Evolutionary conservation across 1,140 invertebrate species (phyloP).

Genomic region (Nebria ingens): DNA sequence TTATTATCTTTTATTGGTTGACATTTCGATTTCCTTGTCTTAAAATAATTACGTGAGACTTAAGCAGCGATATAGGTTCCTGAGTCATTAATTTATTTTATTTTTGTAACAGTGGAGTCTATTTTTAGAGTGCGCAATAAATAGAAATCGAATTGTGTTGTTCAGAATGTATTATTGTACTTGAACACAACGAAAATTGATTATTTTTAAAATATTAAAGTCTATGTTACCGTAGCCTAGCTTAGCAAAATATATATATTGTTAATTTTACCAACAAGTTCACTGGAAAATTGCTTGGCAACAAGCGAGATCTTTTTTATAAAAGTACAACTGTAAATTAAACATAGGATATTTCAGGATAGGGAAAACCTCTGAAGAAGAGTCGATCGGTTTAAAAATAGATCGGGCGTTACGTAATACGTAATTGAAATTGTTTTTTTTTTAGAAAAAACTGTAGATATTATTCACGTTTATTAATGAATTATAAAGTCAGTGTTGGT

Average conservation of each 20-base stretch:
- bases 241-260: too few relatives aligned
- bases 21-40: background rate
- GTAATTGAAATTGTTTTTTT: constrained; percentile 9
- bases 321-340: constrained; percentile 3
- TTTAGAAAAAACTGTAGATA: too few relatives aligned
- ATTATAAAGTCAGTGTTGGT: background rate
- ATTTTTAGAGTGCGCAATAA: background rate
- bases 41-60: constrained; percentile 1
- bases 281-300: constrained; percentile 5
- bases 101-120: constrained; percentile 5
- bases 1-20: background rate
- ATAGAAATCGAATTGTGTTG: constrained; percentile 1
- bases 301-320: constrained; percentile 2
- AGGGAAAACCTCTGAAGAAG: constrained; percentile 8
- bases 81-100: constrained; percentile 6
- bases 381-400: constrained; percentile 1
- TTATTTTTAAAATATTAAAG: too few relatives aligned
- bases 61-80: background rate
- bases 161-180: background rate
- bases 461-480: too few relatives aligned
- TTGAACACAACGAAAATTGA: background rate
- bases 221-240: too few relatives aligned
- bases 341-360: constrained; percentile 8
- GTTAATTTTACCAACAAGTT: background rate
- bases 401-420: background rate